Base-by-base conservation (phyloP, 1,140 invertebrate species). In the Phocides pigmalion region DNA sequence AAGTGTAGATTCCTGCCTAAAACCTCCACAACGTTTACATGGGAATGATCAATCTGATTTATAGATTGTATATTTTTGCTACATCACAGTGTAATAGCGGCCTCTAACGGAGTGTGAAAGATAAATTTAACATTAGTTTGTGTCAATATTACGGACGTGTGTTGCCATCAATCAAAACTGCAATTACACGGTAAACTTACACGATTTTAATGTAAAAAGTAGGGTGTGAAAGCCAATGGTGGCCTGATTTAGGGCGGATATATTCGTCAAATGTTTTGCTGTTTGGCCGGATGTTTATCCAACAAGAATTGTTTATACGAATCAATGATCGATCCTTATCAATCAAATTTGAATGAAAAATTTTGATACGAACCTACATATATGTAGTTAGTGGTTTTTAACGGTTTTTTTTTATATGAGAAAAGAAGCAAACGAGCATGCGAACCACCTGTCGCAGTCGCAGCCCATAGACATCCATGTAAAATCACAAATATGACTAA, bases 51-150 rank as follows among this genome's bases (percentile, higher is more conserved):
- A 3, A 22, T 22, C 22, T 22, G 3, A 22, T 2, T 6, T 22
- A 2, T 22, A n/a, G n/a, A n/a, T 22, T 22, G 12, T 39, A 1
- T 42, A 20, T 20, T 44, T 19, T n/a, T 11, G 41, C 20, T 58
- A 8, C 20, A 42, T 44, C 54, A 56, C 39, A 22, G 22, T 58
- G 22, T 58, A 20, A 58, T 8, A 39, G 41, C 28, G 15, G 11
- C n/a, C 41, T 9, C 20, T n/a, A 58, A 32, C 32, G 39, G 41
- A 44, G 20, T 20, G 54, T 58, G 54, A 58, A 58, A 58, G 54
- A 58, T 58, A 44, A 58, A 58, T 58, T 44, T 58, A 15, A 58
- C 14, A 44, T 58, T 58, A 58, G 54, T 58, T 28, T 9, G 37
- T 58, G 53, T 44, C 53, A 42, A 32, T 58, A 58, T 32, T 28